phyloP scores from a whole-genome alignment of 1,140 invertebrate genomes.

The Stegodyphus mimosarum region DNA sequence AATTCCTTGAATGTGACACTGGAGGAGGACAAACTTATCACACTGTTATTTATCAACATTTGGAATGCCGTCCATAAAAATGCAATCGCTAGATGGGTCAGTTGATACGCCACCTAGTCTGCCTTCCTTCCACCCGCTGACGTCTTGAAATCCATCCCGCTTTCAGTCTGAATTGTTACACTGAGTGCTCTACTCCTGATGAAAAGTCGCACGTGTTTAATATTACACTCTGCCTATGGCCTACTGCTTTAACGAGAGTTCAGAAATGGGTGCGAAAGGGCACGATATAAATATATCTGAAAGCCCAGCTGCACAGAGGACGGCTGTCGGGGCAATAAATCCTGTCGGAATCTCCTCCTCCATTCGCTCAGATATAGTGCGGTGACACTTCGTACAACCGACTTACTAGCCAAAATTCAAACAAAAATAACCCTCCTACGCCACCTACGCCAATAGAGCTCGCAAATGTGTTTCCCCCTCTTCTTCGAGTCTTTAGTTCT shows the following conservation, averaged over 20 bases:
- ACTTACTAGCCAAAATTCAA: conserved; percentile 37
- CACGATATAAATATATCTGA: conserved; percentile 54
- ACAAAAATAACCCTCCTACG: conserved; percentile 47
- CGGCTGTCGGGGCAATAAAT: conserved; percentile 51
- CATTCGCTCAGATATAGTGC: conserved; percentile 36
- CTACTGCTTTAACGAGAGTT: conserved; percentile 27
- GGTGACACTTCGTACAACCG: conserved; percentile 47
- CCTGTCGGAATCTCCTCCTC: conserved; percentile 22
- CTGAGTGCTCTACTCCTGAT: background rate
- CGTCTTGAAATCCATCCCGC: too few relatives aligned
- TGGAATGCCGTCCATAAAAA: too few relatives aligned
- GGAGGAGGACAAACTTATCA: too few relatives aligned
- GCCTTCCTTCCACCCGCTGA: too few relatives aligned
- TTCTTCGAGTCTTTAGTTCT: background rate
- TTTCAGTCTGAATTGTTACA: background rate
- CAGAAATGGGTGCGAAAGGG: conserved; percentile 29
- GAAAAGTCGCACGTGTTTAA: conserved; percentile 49
- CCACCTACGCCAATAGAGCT: conserved; percentile 40
- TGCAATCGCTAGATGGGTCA: too few relatives aligned
- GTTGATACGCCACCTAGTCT: too few relatives aligned
- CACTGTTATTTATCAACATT: too few relatives aligned
- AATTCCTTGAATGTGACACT: too few relatives aligned
- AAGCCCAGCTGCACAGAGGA: conserved; percentile 54
- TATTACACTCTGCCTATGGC: conserved; percentile 14
- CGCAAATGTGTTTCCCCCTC: background rate